phyloP scores from a whole-genome alignment of 1,140 invertebrate genomes.

The Temnothorax curvispinosus region DNA sequence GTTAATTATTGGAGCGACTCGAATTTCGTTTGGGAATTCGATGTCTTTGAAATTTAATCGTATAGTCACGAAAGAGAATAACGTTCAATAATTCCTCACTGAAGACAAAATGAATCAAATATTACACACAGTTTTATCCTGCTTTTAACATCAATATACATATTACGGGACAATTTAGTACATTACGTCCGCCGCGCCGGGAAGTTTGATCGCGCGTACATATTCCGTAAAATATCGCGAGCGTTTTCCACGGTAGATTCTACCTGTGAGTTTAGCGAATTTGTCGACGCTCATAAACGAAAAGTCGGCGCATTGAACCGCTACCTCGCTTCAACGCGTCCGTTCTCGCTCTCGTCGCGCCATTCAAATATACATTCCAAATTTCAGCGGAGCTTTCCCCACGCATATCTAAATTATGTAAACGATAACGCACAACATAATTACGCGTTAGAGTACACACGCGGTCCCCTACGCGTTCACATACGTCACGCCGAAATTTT shows the following conservation, averaged over 20 bases:
- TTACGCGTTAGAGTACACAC: slow-evolving; percentile 48
- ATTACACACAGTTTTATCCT: slow-evolving; percentile 21
- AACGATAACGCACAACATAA: slow-evolving; percentile 56
- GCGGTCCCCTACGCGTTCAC: no score
- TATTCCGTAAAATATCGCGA: slow-evolving; percentile 43
- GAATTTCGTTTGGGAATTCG: slow-evolving; percentile 16
- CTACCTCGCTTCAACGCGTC: slow-evolving; percentile 25
- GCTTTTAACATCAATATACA: slow-evolving; percentile 41
- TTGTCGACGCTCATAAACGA: slow-evolving; percentile 46
- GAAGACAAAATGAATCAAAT: slow-evolving; percentile 42
- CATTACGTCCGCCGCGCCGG: slow-evolving; percentile 5
- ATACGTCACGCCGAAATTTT: slow-evolving; percentile 54
- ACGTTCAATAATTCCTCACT: slow-evolving; percentile 16
- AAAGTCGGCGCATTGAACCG: slow-evolving; percentile 48
- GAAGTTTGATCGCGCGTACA: slow-evolving; percentile 34
- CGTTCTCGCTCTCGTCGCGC: not conserved
- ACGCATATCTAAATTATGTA: slow-evolving; percentile 56
- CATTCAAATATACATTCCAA: slow-evolving; percentile 51
- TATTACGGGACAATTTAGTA: slow-evolving; percentile 40
- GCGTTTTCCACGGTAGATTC: slow-evolving; percentile 14
- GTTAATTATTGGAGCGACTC: slow-evolving; percentile 42
- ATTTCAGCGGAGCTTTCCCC: slow-evolving; percentile 36
- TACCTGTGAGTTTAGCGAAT: slow-evolving; percentile 44
- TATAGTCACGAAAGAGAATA: not conserved
- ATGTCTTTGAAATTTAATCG: slow-evolving; percentile 52